Evolutionary conservation across 2,113 vertebrate genomes (phyloP).

Genomic region (Pagrus major): DNA sequence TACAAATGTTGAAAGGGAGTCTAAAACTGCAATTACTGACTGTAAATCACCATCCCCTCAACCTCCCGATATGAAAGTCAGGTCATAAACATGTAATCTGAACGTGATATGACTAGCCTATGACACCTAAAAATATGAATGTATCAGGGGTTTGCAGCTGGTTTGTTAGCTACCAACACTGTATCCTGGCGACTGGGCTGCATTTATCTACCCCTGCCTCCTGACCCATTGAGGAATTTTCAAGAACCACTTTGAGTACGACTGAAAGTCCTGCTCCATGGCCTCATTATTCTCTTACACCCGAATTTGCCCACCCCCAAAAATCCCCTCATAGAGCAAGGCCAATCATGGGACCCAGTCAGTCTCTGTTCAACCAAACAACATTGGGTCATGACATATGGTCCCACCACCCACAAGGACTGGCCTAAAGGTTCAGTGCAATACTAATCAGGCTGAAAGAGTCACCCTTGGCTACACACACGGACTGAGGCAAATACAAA

Average conservation of each 20-base stretch:
- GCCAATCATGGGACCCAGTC: not conserved
- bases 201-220: not conserved
- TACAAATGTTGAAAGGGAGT: no score
- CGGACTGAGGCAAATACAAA: not conserved
- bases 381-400: not conserved
- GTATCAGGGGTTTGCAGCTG: no score
- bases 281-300: not conserved
- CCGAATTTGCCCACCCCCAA: not conserved
- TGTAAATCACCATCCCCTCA: no score
- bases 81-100: no score
- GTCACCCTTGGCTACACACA: not conserved
- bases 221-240: not conserved
- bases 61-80: no score
- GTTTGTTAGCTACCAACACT: no score
- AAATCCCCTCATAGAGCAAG: not conserved
- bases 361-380: not conserved
- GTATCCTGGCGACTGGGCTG: no score
- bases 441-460: not conserved
- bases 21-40: no score
- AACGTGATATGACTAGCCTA: no score
- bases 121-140: no score
- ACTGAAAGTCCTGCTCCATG: not conserved
- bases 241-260: not conserved
- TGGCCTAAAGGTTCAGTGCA: not conserved
- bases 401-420: not conserved